Percentiles rank a stretch among this genome's conserved stretches.
Evolutionary conservation across 1,140 invertebrate species (phyloP).

Genomic region (Venturia canescens): DNA sequence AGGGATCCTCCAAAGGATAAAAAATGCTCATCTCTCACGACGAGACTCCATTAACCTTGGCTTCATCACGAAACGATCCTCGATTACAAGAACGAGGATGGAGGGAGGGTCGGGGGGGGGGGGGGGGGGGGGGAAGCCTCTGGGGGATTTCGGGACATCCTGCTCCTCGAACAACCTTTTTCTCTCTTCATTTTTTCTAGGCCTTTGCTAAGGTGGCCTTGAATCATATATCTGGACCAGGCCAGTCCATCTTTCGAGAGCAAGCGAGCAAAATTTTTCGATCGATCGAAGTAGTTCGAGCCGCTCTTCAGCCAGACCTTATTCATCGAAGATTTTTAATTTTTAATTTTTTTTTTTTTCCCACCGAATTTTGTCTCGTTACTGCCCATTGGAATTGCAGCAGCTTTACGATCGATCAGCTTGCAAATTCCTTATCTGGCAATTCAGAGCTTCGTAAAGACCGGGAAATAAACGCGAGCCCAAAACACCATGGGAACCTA

Average conservation of each 20-base stretch:
- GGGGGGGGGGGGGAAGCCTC: not conserved
- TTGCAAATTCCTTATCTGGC: no score
- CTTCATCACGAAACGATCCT: not conserved
- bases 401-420: no score
- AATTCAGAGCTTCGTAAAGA: no score
- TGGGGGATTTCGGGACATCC: not conserved
- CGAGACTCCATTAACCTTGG: conserved; percentile 10
- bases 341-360: no score
- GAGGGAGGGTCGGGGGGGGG: no score
- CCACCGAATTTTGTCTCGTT: no score
- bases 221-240: not conserved
- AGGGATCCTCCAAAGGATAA: not conserved
- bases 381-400: no score
- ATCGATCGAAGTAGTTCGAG: no score
- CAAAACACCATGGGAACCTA: no score
- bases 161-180: not conserved
- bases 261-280: not conserved
- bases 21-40: not conserved
- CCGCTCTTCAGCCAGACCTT: no score
- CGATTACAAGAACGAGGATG: not conserved
- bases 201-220: not conserved
- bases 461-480: no score
- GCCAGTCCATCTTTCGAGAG: not conserved
- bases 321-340: no score
- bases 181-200: not conserved